phyloP scores from a whole-genome alignment of 1,140 invertebrate species.

The Spodoptera frugiperda region DNA sequence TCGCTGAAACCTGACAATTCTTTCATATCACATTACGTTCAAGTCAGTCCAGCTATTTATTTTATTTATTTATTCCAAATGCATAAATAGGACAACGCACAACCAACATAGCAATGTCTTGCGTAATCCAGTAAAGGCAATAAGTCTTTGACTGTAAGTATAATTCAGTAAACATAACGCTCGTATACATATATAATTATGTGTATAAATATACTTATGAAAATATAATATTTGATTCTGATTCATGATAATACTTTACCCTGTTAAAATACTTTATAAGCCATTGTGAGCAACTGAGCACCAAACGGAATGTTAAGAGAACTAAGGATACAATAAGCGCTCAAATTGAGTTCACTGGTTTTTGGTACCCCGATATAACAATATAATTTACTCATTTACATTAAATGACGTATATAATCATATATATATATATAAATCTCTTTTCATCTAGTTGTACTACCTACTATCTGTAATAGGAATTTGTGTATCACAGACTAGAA shows the following conservation, averaged over 20 bases:
- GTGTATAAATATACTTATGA: constrained; percentile 5
- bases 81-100: constrained; percentile 23
- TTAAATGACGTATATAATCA: too few species aligned
- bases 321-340: not conserved
- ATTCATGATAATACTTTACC: constrained; percentile 30
- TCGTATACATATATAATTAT: not conserved
- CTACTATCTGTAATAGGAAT: not conserved
- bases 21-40: constrained; percentile 16
- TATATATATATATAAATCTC: too few species aligned
- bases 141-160: not conserved
- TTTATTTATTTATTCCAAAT: constrained; percentile 14
- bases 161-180: constrained; percentile 11
- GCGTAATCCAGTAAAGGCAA: constrained; percentile 30
- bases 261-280: constrained; percentile 19
- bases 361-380: not conserved
- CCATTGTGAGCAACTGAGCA: not conserved
- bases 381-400: too few species aligned
- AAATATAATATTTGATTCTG: constrained; percentile 19
- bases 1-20: not conserved
- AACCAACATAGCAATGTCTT: constrained; percentile 1
- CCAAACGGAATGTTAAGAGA: constrained; percentile 11
- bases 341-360: not conserved
- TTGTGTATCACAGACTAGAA: not conserved
- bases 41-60: constrained; percentile 21
- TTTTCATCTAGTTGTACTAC: too few species aligned